Conservation (phyloP, 2,113 vertebrate species). For the Notiomystis cincta region DNA sequence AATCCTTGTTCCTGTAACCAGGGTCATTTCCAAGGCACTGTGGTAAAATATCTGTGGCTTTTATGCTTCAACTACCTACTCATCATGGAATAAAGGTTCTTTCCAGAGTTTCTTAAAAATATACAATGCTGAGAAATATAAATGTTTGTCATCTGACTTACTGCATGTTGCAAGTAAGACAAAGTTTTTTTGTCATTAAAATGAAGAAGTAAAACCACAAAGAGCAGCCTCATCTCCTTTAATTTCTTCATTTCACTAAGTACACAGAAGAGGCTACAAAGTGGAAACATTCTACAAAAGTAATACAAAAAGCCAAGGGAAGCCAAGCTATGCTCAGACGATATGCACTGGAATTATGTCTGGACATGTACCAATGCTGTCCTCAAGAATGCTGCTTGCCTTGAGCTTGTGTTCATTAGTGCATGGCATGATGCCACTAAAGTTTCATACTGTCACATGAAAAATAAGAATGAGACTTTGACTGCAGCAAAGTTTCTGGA, state of each 20-base stretch:
- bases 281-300: neutral
- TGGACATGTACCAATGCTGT: accelerated
- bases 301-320: neutral
- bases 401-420: neutral
- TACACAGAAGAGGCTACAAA: neutral
- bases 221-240: neutral
- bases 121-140: constrained; percentile 4
- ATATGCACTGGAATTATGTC: neutral
- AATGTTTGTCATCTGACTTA: constrained; percentile 38
- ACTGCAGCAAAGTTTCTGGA: neutral
- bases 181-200: constrained; percentile 21
- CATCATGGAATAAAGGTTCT: constrained; percentile 35
- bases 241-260: constrained; percentile 14
- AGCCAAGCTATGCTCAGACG: neutral
- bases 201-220: constrained; percentile 46
- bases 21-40: constrained; percentile 45
- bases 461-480: neutral
- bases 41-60: constrained; percentile 14
- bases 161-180: neutral
- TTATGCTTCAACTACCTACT: constrained; percentile 6
- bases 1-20: constrained; percentile 35
- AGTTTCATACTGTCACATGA: neutral
- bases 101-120: constrained; percentile 46
- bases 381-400: neutral
- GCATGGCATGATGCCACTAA: neutral